Evolutionary conservation across 2,888 invertebrate genomes (phyloP).

Genomic region (Saturnia japonica): DNA sequence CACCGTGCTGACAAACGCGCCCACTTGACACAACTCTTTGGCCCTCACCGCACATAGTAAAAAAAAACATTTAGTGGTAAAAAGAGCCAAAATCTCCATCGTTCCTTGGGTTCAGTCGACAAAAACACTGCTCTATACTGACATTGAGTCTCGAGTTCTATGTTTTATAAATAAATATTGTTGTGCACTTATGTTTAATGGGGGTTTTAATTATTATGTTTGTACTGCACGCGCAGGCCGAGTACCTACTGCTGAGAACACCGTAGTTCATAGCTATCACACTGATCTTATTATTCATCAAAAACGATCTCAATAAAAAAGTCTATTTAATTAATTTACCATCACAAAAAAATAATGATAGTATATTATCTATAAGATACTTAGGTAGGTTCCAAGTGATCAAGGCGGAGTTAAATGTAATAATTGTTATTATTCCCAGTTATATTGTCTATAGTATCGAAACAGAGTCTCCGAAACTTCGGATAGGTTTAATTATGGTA

Average conservation of each 20-base stretch:
- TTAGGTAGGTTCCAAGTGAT: too few species aligned
- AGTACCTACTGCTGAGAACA: neutral
- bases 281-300: neutral
- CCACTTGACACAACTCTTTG: slow-evolving; percentile 3
- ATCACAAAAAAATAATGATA: too few species aligned
- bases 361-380: too few species aligned
- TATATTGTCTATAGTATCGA: too few species aligned
- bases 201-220: neutral
- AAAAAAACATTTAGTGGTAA: neutral
- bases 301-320: neutral
- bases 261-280: neutral
- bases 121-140: neutral
- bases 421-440: too few species aligned
- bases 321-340: too few species aligned
- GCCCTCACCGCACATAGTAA: neutral
- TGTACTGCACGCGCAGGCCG: neutral
- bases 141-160: neutral
- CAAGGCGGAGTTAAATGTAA: too few species aligned
- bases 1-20: slow-evolving; percentile 3
- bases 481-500: too few species aligned
- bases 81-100: neutral
- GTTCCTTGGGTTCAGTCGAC: neutral
- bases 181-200: neutral
- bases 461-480: too few species aligned
- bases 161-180: neutral